Evolutionary conservation across 2,113 vertebrate genomes (phyloP).

Genomic region (Proteles cristata): DNA sequence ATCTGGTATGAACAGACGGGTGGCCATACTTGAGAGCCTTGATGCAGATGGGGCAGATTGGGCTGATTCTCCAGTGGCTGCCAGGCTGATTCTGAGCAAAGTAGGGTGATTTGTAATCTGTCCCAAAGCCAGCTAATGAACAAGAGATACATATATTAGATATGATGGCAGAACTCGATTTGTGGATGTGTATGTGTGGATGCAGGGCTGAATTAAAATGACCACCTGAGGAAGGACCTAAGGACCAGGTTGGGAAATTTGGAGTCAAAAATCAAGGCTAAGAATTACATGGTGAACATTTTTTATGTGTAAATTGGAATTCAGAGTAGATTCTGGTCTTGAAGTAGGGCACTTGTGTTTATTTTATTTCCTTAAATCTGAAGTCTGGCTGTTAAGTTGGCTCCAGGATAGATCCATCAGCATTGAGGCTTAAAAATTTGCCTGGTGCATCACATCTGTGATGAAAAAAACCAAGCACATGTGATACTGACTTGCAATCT

Average conservation of each 20-base stretch:
- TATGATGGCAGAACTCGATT: background rate
- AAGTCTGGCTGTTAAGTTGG: slow-evolving; percentile 40
- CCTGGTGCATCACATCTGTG: slow-evolving; percentile 23
- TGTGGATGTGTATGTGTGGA: background rate
- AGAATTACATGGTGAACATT: slow-evolving; percentile 19
- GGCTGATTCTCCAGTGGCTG: background rate
- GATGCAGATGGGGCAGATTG: background rate
- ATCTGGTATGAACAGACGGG: background rate
- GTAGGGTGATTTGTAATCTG: background rate
- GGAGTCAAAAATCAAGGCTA: slow-evolving; percentile 29
- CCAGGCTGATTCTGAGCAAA: background rate
- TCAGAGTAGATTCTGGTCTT: slow-evolving; percentile 51
- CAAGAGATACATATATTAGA: background rate
- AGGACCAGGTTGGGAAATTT: background rate
- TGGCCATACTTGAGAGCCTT: background rate
- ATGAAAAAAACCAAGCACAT: slow-evolving; percentile 38
- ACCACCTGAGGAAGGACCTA: background rate
- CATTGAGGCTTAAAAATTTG: slow-evolving; percentile 33
- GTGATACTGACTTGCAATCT: background rate
- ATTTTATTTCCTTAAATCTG: slow-evolving; percentile 53
- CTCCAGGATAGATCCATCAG: slow-evolving; percentile 34
- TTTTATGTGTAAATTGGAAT: slow-evolving; percentile 35
- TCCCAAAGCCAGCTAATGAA: background rate
- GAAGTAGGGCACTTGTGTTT: background rate
- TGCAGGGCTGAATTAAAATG: slow-evolving; percentile 49